Percentiles rank a stretch among this genome's conserved stretches.
Evolutionary conservation across 2,888 invertebrate species (phyloP).

Genomic region (Lumbricus terrestris): DNA sequence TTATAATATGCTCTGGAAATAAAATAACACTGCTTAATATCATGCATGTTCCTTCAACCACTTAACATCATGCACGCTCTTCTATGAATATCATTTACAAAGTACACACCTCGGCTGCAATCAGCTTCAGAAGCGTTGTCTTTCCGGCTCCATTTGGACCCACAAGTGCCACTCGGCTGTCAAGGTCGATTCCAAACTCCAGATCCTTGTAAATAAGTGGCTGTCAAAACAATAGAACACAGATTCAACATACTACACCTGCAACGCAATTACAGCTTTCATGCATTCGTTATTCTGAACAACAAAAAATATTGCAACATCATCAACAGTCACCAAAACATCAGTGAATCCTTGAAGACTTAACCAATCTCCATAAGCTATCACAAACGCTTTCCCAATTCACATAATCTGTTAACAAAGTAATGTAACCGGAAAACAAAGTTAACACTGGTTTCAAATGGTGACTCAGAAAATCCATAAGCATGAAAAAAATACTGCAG

Average conservation of each 20-base stretch:
- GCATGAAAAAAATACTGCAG: not conserved
- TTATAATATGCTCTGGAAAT: too few relatives aligned
- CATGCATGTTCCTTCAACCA: too few relatives aligned
- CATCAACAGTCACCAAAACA: not conserved
- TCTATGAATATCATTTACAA: not conserved
- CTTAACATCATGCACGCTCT: not conserved
- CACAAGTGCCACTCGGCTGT: conserved; percentile 89
- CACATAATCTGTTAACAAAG: not conserved
- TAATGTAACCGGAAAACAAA: too few relatives aligned
- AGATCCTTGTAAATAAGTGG: conserved; percentile 94
- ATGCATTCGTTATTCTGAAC: not conserved
- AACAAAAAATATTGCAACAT: too few relatives aligned
- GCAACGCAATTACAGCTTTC: not conserved
- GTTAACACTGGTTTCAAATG: not conserved
- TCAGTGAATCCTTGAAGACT: not conserved
- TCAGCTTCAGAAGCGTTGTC: conserved; percentile 90
- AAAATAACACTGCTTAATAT: too few relatives aligned
- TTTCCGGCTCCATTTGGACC: conserved; percentile 98
- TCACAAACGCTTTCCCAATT: not conserved
- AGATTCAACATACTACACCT: not conserved
- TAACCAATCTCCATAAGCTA: not conserved
- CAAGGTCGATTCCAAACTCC: conserved; percentile 98
- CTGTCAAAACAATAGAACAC: conserved; percentile 40
- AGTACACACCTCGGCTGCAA: conserved; percentile 82
- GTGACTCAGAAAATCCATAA: not conserved